Evolutionary conservation across 2,888 invertebrate species (phyloP).

Genomic region (Temnothorax unifasciatus): DNA sequence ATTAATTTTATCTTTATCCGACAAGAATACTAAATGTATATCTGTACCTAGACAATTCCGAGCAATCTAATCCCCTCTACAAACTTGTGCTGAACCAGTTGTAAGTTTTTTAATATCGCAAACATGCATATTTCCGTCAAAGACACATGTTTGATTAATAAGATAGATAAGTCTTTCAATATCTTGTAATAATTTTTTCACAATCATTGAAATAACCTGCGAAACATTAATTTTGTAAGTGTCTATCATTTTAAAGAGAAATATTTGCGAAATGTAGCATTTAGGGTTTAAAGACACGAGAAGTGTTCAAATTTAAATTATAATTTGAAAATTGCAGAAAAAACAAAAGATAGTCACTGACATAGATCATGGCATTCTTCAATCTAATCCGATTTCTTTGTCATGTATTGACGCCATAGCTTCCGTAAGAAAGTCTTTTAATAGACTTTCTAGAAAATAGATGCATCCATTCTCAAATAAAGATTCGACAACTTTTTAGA

Average conservation of each 20-base stretch:
- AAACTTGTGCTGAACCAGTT: not conserved
- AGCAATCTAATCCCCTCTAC: not conserved
- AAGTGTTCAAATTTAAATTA: not conserved
- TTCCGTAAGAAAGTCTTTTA: not conserved
- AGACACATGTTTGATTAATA: not conserved
- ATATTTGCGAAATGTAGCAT: not conserved
- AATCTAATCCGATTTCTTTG: not conserved
- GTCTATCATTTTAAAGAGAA: not conserved
- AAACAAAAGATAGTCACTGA: not conserved
- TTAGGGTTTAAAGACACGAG: not conserved
- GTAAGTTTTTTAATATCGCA: not conserved
- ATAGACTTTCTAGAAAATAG: no score
- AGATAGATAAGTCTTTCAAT: not conserved
- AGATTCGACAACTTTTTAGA: not conserved
- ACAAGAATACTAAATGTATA: slow-evolving; percentile 4
- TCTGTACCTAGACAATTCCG: not conserved
- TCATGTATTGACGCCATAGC: not conserved
- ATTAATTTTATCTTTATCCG: not conserved
- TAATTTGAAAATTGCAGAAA: not conserved
- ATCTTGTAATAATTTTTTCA: not conserved
- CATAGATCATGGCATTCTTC: not conserved
- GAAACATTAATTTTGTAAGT: slow-evolving; percentile 4
- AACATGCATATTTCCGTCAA: not conserved
- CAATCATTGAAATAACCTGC: not conserved
- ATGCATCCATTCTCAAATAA: not conserved